Evolutionary conservation across 35 echinoderm and acorn worm species (phyloP).

Genomic region (Heliocidaris erythrogramma): DNA sequence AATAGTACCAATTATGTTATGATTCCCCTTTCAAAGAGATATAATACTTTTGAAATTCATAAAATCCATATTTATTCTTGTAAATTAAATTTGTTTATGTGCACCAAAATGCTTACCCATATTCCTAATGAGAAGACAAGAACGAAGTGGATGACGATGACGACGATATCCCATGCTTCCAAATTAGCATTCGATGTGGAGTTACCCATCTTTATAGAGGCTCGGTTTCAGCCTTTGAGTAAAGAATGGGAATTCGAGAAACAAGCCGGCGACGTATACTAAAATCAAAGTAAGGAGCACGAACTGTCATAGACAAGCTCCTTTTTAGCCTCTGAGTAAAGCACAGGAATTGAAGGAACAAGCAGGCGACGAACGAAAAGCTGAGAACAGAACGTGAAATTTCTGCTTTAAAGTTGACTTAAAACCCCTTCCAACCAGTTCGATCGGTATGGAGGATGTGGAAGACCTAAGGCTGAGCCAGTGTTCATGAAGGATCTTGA

Average conservation of each 20-base stretch:
- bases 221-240: too few relatives aligned
- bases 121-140: slow-evolving; percentile 64
- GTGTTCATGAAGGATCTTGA: too few relatives aligned
- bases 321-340: too few relatives aligned
- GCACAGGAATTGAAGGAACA: too few relatives aligned
- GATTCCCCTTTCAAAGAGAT: too few relatives aligned
- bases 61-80: too few relatives aligned
- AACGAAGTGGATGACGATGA: slow-evolving; percentile 61
- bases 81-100: neutral
- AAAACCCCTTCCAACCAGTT: too few relatives aligned
- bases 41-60: too few relatives aligned
- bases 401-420: neutral
- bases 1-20: too few relatives aligned
- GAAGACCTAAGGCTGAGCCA: too few relatives aligned
- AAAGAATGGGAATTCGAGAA: too few relatives aligned
- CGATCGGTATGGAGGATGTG: too few relatives aligned
- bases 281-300: neutral
- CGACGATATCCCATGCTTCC: slow-evolving; percentile 54
- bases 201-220: slow-evolving; percentile 11
- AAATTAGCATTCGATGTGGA: slow-evolving; percentile 18
- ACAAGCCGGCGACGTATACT: neutral
- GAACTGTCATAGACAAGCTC: neutral
- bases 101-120: slow-evolving; percentile 78
- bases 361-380: neutral
- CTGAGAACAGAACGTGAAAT: neutral